Conservation (phyloP, 2,888 invertebrate genomes). For the Dicycla oo region DNA sequence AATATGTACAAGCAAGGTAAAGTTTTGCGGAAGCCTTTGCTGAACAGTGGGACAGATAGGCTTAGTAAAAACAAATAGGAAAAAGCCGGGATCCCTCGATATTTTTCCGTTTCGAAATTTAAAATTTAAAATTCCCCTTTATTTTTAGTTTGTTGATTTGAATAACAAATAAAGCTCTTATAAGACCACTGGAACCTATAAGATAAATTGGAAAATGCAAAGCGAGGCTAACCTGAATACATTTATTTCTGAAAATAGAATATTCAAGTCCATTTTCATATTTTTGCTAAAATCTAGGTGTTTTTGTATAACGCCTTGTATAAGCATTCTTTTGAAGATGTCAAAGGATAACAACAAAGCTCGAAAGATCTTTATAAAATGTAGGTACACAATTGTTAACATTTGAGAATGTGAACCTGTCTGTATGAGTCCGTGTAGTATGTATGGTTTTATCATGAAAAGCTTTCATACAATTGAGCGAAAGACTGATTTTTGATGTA, state of each 20-base stretch:
- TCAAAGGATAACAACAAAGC: conserved; percentile 13
- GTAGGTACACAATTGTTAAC: not conserved
- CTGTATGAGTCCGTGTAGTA: not conserved
- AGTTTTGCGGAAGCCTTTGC: no score
- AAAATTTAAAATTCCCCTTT: not conserved
- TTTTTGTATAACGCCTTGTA: not conserved
- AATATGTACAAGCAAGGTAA: no score
- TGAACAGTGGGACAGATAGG: no score
- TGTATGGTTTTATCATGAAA: not conserved
- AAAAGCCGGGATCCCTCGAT: not conserved
- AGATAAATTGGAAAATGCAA: conserved; percentile 35
- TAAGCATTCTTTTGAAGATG: conserved; percentile 4
- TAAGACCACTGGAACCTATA: conserved; percentile 12
- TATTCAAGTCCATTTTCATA: conserved; percentile 13
- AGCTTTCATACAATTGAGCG: no score
- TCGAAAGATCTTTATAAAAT: conserved; percentile 16
- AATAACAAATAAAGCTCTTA: conserved; percentile 36
- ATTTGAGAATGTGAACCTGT: not conserved
- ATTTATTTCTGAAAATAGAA: conserved; percentile 2
- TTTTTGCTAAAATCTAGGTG: conserved; percentile 8
- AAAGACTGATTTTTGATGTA: not conserved
- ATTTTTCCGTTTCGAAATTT: not conserved
- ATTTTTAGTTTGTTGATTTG: conserved; percentile 27
- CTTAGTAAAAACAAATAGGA: no score
- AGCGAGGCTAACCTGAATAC: conserved; percentile 13